Conservation (phyloP, 64 coral and sea anemone species). For the Catalaphyllia jardinei region DNA sequence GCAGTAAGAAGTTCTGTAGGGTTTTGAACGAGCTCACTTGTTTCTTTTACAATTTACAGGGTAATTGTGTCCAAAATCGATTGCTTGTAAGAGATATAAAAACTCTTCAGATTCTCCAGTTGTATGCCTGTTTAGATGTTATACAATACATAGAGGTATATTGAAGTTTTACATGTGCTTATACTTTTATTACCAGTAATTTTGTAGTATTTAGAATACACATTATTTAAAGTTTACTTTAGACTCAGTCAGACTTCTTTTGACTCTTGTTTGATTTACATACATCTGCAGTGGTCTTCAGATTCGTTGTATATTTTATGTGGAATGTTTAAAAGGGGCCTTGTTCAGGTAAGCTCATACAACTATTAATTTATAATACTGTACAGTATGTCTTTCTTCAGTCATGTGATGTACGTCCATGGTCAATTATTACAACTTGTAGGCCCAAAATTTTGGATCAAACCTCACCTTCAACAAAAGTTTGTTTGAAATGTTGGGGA, state of each 20-base stretch:
- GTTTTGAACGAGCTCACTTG: too few relatives aligned
- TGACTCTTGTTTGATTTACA: background rate
- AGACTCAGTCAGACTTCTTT: background rate
- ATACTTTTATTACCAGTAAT: background rate
- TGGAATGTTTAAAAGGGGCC: conserved; percentile 90
- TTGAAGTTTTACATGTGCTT: background rate
- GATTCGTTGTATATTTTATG: conserved; percentile 92
- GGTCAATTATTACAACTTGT: too few relatives aligned
- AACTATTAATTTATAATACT: too few relatives aligned
- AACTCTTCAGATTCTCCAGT: conserved; percentile 94
- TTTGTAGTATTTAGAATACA: too few relatives aligned
- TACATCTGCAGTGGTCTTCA: conserved; percentile 80
- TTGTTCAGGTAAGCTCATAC: conserved; percentile 82
- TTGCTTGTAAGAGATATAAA: conserved; percentile 91
- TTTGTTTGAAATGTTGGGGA: too few relatives aligned
- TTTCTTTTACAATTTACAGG: conserved; percentile 29
- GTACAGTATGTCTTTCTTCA: too few relatives aligned
- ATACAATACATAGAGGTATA: conserved; percentile 87
- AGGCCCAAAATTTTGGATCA: too few relatives aligned
- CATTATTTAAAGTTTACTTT: too few relatives aligned
- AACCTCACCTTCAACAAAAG: too few relatives aligned
- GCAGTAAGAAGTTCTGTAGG: too few relatives aligned
- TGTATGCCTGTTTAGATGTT: conserved; percentile 88
- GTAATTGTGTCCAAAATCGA: conserved; percentile 93
- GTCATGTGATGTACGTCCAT: too few relatives aligned